Conservation (phyloP, 2,113 vertebrate genomes). For the Callipepla squamata region DNA sequence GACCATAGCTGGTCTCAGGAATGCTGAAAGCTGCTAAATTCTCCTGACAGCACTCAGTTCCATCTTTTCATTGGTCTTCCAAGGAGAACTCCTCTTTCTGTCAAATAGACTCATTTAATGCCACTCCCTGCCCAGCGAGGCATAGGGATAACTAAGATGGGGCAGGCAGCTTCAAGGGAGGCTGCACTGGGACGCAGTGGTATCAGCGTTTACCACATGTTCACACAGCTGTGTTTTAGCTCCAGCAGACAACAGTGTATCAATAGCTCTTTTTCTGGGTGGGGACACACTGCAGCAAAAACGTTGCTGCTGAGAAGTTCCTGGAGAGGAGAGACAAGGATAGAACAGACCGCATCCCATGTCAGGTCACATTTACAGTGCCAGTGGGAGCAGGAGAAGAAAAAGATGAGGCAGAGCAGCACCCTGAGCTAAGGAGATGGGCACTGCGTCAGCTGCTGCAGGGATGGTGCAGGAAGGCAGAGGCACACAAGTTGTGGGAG, state of each 20-base stretch:
- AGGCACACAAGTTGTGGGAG: background rate
- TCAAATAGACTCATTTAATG: background rate
- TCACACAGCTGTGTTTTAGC: background rate
- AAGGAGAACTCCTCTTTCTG: background rate
- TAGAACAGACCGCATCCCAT: accelerated
- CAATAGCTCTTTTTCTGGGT: background rate
- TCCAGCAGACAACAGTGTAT: accelerated
- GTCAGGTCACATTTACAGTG: background rate
- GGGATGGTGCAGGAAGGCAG: background rate
- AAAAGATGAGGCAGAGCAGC: background rate
- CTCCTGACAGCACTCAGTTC: background rate
- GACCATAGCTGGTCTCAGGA: background rate
- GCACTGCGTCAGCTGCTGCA: accelerated
- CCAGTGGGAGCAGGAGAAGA: background rate
- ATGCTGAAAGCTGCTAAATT: background rate
- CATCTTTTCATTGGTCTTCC: background rate
- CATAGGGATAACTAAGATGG: background rate
- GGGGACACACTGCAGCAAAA: background rate
- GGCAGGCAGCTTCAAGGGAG: background rate
- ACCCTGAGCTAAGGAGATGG: background rate
- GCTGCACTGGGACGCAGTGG: background rate
- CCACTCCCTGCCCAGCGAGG: background rate
- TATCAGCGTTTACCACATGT: too few relatives aligned
- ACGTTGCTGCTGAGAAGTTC: background rate
- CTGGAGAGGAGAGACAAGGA: background rate